These are phyloP conservation scores for Matsumurasca onukii DNA, from an alignment of 1,140 invertebrate genomes.

Conservation along the genomic window DNA sequence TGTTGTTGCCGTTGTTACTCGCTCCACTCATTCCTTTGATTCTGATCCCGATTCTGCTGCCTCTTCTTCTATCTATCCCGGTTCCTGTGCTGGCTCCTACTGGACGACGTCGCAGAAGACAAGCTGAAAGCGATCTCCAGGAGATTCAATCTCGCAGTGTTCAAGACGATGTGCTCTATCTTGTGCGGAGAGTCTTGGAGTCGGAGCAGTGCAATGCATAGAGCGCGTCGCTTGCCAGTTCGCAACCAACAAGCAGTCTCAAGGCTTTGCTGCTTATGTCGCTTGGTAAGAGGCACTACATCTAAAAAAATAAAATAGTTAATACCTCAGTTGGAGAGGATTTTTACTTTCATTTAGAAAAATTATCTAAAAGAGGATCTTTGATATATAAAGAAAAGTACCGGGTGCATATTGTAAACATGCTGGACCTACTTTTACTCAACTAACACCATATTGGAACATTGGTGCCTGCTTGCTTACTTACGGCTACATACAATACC, in stretches of 20 bases:
- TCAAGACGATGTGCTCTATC: background rate
- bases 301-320: no score
- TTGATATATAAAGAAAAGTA: no score
- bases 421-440: no score
- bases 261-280: slow-evolving; percentile 11
- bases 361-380: no score
- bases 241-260: slow-evolving; percentile 23
- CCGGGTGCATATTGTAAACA: no score
- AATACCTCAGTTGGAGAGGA: no score
- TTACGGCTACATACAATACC: no score
- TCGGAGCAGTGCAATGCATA: slow-evolving; percentile 33
- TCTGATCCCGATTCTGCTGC: slow-evolving; percentile 13
- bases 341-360: no score
- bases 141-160: background rate
- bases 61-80: slow-evolving; percentile 12
- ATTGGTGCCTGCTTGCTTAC: no score
- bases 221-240: slow-evolving; percentile 34
- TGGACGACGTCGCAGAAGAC: background rate
- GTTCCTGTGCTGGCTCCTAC: background rate
- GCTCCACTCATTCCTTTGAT: background rate
- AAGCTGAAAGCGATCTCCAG: no score
- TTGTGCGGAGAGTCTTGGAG: slow-evolving; percentile 23
- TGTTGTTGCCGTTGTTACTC: slow-evolving; percentile 2
- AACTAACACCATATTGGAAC: no score
- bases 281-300: slow-evolving; percentile 35